Evolutionary conservation across 2,113 vertebrate genomes (phyloP).

Genomic region (Pimephales promelas): DNA sequence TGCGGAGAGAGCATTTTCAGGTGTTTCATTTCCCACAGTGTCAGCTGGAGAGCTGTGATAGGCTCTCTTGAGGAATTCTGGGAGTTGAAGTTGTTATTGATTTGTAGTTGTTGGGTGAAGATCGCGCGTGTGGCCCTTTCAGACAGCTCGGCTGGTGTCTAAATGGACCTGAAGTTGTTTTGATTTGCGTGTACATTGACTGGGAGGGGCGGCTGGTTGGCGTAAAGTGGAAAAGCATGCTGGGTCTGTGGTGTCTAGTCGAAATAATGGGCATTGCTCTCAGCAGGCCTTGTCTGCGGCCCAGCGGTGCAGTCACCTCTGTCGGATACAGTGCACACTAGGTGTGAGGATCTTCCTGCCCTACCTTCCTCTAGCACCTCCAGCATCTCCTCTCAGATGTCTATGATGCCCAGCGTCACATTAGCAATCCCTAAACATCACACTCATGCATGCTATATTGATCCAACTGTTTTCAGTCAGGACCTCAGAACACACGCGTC

Average conservation of each 20-base stretch:
- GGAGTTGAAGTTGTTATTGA: slow-evolving; percentile 45
- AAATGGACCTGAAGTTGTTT: slow-evolving; percentile 48
- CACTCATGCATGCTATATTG: slow-evolving; percentile 34
- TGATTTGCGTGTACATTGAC: slow-evolving; percentile 35
- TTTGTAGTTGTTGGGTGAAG: slow-evolving; percentile 50
- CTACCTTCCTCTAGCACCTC: slow-evolving; percentile 19
- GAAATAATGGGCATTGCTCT: slow-evolving; percentile 62
- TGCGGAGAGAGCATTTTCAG: slow-evolving; percentile 48
- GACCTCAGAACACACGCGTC: slow-evolving; percentile 14
- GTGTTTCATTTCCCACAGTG: slow-evolving; percentile 42
- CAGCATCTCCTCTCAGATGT: not conserved
- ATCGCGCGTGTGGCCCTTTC: slow-evolving; percentile 37
- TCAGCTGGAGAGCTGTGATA: slow-evolving; percentile 29
- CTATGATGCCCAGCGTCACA: slow-evolving; percentile 29
- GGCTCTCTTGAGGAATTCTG: slow-evolving; percentile 24
- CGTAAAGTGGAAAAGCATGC: slow-evolving; percentile 66
- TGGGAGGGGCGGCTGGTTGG: slow-evolving; percentile 43
- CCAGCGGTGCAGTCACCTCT: slow-evolving; percentile 37
- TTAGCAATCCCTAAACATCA: slow-evolving; percentile 46
- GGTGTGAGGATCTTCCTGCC: slow-evolving; percentile 34
- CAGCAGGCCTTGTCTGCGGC: slow-evolving; percentile 46
- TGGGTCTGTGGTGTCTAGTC: slow-evolving; percentile 51
- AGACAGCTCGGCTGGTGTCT: slow-evolving; percentile 56
- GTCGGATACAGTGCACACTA: slow-evolving; percentile 16
- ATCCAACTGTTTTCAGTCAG: slow-evolving; percentile 21